Conservation (phyloP, 2,797 vertebrate genomes). For the Danio jaintianensis region DNA sequence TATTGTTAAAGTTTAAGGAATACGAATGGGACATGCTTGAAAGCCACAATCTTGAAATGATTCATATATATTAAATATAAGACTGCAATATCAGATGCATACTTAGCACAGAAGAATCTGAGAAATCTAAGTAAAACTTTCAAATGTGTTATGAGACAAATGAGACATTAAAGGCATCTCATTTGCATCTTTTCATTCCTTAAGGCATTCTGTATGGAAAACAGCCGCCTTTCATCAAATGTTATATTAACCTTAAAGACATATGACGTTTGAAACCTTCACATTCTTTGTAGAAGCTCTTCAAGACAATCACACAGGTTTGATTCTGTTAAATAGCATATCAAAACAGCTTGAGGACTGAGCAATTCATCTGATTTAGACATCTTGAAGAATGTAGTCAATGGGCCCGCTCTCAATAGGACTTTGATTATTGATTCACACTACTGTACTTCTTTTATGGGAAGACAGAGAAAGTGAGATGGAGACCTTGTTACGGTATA, state of each 20-base stretch:
- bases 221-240: neutral
- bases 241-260: neutral
- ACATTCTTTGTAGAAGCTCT: neutral
- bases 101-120: neutral
- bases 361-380: slow-evolving; percentile 66
- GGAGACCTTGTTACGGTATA: neutral
- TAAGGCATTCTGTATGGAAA: neutral
- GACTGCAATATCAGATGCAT: too few relatives aligned
- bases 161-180: neutral
- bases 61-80: too few relatives aligned
- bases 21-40: too few relatives aligned
- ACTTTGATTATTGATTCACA: slow-evolving; percentile 80
- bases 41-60: too few relatives aligned
- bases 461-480: slow-evolving; percentile 18
- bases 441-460: slow-evolving; percentile 65
- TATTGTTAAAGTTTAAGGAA: too few relatives aligned
- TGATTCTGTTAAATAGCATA: slow-evolving; percentile 63
- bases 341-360: slow-evolving; percentile 64
- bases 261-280: too few relatives aligned
- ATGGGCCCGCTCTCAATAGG: slow-evolving; percentile 68
- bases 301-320: neutral
- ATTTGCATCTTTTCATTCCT: neutral
- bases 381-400: slow-evolving; percentile 59
- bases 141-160: neutral
- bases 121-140: neutral